A percentile compares a stretch with the other conserved stretches of the same genome.
Evolutionary conservation across 2,888 invertebrate species (phyloP).

Genomic region (Calameuta idolon): DNA sequence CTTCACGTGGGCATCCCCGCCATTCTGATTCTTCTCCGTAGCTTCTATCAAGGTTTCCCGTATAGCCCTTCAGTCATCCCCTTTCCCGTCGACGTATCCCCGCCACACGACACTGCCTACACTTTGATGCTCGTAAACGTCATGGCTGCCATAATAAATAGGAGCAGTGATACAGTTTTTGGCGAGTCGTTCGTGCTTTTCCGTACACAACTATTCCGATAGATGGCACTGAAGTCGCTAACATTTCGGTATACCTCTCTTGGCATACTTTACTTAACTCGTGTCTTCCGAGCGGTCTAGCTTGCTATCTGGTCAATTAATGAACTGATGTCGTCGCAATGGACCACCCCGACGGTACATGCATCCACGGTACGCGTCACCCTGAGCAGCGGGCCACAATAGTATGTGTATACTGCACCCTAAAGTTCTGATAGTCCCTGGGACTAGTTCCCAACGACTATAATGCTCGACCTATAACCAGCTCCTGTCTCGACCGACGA

Average conservation of each 20-base stretch:
- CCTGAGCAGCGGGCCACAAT: not conserved
- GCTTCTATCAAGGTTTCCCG: not conserved
- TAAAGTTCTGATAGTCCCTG: constrained; percentile 31
- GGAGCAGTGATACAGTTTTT: not conserved
- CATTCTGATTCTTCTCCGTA: not conserved
- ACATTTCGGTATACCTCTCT: not conserved
- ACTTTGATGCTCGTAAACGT: not conserved
- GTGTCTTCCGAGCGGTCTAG: constrained; percentile 17
- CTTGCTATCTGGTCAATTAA: constrained; percentile 62
- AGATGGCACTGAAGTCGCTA: not conserved
- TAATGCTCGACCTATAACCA: constrained; percentile 57
- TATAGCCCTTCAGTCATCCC: not conserved
- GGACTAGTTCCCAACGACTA: constrained; percentile 37
- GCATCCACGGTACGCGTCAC: constrained; percentile 28
- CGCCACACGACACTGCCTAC: not conserved
- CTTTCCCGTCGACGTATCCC: not conserved
- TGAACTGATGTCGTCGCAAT: constrained; percentile 62
- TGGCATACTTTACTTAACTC: not conserved
- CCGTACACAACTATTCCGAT: not conserved
- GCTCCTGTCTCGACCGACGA: constrained; percentile 43
- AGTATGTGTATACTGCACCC: constrained; percentile 29
- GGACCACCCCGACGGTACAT: constrained; percentile 62
- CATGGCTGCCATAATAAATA: not conserved
- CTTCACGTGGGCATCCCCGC: not conserved
- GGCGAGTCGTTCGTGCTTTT: not conserved